These are phyloP conservation scores for Schizopygopsis malacanthus DNA, from an alignment of 2,797 vertebrate species.

Conservation along the genomic window DNA sequence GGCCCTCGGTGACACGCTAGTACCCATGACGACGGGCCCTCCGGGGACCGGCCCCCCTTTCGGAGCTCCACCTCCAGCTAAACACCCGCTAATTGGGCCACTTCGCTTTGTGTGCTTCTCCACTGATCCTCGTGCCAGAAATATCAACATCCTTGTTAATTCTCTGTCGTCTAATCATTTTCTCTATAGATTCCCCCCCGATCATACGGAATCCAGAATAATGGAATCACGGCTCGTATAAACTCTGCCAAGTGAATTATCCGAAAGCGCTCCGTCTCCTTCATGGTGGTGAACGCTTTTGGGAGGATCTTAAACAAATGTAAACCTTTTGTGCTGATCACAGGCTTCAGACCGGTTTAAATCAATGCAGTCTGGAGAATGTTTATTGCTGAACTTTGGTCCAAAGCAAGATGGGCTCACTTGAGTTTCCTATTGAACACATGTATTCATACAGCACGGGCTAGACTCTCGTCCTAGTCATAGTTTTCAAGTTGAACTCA, in stretches of 20 bases:
- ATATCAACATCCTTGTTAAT: conserved; percentile 47
- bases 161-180: conserved; percentile 41
- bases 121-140: conserved; percentile 50
- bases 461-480: not conserved
- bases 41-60: conserved; percentile 26
- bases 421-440: not conserved
- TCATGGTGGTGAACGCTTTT: not conserved
- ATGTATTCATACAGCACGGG: not conserved
- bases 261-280: conserved; percentile 7
- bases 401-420: not conserved
- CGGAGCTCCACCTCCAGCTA: conserved; percentile 40
- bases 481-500: not conserved
- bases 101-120: conserved; percentile 41
- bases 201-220: conserved; percentile 27
- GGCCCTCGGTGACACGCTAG: conserved; percentile 46
- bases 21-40: conserved; percentile 52
- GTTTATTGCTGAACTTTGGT: conserved; percentile 7
- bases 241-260: conserved; percentile 31
- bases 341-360: conserved; percentile 38
- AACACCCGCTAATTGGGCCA: conserved; percentile 55
- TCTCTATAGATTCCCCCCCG: conserved; percentile 19
- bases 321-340: conserved; percentile 38
- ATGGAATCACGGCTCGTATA: conserved; percentile 32
- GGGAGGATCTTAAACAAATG: conserved; percentile 29
- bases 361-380: conserved; percentile 37